Conservation (phyloP, 2,888 invertebrate genomes). For the Anthophora plumipes region DNA sequence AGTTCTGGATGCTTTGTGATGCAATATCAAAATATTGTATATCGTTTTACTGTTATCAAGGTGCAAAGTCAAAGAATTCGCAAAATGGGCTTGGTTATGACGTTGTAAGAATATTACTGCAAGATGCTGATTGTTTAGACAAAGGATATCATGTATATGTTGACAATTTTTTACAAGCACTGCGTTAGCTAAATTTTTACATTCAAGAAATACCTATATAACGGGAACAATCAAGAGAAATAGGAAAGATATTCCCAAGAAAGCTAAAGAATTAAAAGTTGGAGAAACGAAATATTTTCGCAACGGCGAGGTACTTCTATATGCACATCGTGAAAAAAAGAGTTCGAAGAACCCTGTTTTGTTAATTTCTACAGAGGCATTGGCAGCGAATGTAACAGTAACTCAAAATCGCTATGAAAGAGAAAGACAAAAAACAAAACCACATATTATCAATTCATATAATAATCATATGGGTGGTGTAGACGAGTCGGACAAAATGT, state of each 20-base stretch:
- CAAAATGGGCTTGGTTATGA: slow-evolving; percentile 15
- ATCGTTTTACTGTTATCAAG: slow-evolving; percentile 65
- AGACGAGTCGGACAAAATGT: slow-evolving; percentile 7
- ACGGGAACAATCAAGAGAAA: too few relatives aligned
- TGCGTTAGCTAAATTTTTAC: too few relatives aligned
- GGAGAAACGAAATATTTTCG: too few relatives aligned
- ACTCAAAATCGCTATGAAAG: slow-evolving; percentile 9
- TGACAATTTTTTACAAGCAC: too few relatives aligned
- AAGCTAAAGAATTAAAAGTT: too few relatives aligned
- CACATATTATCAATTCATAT: slow-evolving; percentile 4
- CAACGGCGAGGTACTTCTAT: too few relatives aligned
- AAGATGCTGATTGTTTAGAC: slow-evolving; percentile 36
- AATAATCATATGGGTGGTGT: slow-evolving; percentile 5
- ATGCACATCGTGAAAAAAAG: too few relatives aligned
- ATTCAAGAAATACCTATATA: too few relatives aligned
- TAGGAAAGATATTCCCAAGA: too few relatives aligned
- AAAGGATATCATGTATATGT: slow-evolving; percentile 31
- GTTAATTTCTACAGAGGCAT: too few relatives aligned
- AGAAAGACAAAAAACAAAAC: slow-evolving; percentile 9
- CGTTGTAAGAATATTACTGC: slow-evolving; percentile 31
- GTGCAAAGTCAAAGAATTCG: slow-evolving; percentile 45
- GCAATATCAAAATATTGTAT: slow-evolving; percentile 73
- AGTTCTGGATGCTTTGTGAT: slow-evolving; percentile 74
- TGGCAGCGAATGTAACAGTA: too few relatives aligned
- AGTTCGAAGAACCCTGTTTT: too few relatives aligned